phyloP scores from a whole-genome alignment of 2,888 invertebrate species.

The Caenorhabditis afra region DNA sequence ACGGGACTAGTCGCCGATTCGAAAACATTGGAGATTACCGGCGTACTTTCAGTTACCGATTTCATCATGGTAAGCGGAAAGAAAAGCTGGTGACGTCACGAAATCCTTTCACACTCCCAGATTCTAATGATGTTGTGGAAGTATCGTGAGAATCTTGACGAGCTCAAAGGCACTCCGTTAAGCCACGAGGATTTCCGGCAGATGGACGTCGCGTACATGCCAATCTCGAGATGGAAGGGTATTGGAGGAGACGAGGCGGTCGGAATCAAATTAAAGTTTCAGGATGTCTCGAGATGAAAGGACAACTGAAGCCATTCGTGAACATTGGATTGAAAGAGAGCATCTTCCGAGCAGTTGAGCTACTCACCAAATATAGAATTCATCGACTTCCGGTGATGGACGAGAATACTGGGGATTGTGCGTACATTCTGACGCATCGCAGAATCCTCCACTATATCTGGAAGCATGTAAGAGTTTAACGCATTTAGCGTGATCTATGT shows the following conservation, averaged over 20 bases:
- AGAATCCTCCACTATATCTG: slow-evolving; percentile 64
- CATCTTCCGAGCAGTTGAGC: slow-evolving; percentile 59
- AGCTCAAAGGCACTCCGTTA: slow-evolving; percentile 58
- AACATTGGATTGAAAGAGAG: slow-evolving; percentile 63
- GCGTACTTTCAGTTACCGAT: slow-evolving; percentile 68
- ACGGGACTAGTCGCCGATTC: slow-evolving; percentile 65
- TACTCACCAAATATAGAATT: slow-evolving; percentile 57
- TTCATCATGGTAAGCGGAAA: slow-evolving; percentile 60
- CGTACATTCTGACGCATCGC: slow-evolving; percentile 67
- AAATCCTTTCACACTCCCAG: slow-evolving; percentile 8
- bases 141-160: slow-evolving; percentile 60
- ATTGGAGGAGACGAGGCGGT: neutral
- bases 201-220: slow-evolving; percentile 64
- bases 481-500: neutral
- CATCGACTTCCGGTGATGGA: slow-evolving; percentile 69
- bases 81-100: neutral
- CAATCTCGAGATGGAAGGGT: slow-evolving; percentile 64
- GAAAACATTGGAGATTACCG: slow-evolving; percentile 56
- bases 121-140: slow-evolving; percentile 68
- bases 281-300: slow-evolving; percentile 54
- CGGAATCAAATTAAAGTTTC: neutral
- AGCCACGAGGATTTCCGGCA: slow-evolving; percentile 61
- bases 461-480: slow-evolving; percentile 56
- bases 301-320: slow-evolving; percentile 62
- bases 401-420: slow-evolving; percentile 63